Evolutionary conservation across 2,113 vertebrate species (phyloP).

Genomic region (Motacilla alba): DNA sequence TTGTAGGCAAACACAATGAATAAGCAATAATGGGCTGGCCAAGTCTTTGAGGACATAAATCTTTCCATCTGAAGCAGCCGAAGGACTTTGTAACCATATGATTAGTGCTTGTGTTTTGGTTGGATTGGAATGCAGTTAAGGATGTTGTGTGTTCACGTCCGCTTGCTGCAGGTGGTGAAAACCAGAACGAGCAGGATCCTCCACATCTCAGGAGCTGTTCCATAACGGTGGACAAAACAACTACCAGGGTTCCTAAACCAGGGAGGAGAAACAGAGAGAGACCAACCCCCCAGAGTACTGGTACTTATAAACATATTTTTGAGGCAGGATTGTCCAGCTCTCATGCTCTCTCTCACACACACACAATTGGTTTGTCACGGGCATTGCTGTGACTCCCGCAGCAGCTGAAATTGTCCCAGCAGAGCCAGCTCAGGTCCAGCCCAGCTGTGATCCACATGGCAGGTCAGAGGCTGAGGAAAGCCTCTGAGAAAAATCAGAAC

Average conservation of each 20-base stretch:
- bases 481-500: neutral
- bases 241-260: neutral
- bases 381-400: neutral
- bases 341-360: neutral
- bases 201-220: neutral
- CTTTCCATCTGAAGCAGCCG: conserved; percentile 17
- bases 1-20: conserved; percentile 54
- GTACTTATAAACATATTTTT: neutral
- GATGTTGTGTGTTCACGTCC: conserved; percentile 16
- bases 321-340: neutral
- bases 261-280: neutral
- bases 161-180: conserved; percentile 51
- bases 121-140: conserved; percentile 43
- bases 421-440: neutral
- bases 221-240: neutral
- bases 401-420: neutral
- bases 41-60: conserved; percentile 43
- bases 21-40: conserved; percentile 22
- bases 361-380: neutral
- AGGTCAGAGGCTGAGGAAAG: neutral
- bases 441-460: neutral
- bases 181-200: conserved; percentile 28
- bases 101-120: conserved; percentile 36
- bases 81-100: conserved; percentile 43
- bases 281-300: neutral